phyloP scores from a whole-genome alignment of 2,888 invertebrate species.

The Amiota mariae region DNA sequence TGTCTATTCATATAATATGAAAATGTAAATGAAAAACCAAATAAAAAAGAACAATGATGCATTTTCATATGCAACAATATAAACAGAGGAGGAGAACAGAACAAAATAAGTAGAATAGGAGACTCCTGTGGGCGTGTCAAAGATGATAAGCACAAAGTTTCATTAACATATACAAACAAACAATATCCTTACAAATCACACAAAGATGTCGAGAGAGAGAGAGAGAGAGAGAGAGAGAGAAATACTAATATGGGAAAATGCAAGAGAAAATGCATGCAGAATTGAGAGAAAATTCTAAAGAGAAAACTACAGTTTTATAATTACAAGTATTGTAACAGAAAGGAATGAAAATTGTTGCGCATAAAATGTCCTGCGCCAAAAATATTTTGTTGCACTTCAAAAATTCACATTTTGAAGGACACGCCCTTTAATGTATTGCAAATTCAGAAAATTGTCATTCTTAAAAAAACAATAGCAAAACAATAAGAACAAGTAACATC shows the following conservation, averaged over 20 bases:
- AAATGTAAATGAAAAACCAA: not conserved
- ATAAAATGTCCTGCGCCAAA: no score
- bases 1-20: not conserved
- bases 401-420: conserved; percentile 37
- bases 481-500: conserved; percentile 47
- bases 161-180: conserved; percentile 3
- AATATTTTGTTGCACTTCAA: not conserved
- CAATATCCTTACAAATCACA: conserved; percentile 6
- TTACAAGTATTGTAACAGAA: no score
- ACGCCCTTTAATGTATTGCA: no score
- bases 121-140: conserved; percentile 12
- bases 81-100: not conserved
- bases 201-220: not conserved
- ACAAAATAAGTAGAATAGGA: not conserved
- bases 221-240: not conserved
- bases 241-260: not conserved
- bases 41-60: conserved; percentile 3
- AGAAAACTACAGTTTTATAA: no score
- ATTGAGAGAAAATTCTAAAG: not conserved
- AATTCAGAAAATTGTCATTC: no score
- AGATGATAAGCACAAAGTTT: not conserved
- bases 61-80: not conserved
- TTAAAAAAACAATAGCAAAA: conserved; percentile 39
- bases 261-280: not conserved
- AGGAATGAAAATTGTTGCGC: no score